Evolutionary conservation across 2,113 vertebrate genomes (phyloP), one percentile per base, ranked within the genome.

Genomic region (Gadus macrocephalus): DNA sequence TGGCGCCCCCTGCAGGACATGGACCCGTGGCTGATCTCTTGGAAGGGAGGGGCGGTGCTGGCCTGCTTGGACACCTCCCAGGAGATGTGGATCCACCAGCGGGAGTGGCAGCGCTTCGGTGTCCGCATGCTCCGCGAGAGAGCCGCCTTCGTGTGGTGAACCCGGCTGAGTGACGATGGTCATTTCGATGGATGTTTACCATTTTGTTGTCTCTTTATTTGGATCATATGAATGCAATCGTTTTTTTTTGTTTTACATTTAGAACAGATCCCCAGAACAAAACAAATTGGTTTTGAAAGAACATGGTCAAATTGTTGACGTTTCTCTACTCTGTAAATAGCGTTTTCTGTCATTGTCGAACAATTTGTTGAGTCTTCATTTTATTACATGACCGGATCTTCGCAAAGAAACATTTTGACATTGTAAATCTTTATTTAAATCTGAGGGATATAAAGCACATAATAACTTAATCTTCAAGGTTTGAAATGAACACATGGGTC

Each of bases 1-100:
- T 49, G 42, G 42, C 12, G 60, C 5, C 4, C 27, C 0, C 5
- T 42, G 0, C 69, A 99, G 97, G 97, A 99, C 81, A 95, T 96
- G 96, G 96, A 99, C 77, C 94, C 97, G 2, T 91, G 93, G 25
- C 85, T 98, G 64, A 96, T 96, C 35, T 94, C 95, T 0, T 99
- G 97, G 97, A 99, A 98, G 79, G 97, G 97, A 3, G 97, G 96
- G 0, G 95, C 96, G 0, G 96, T 98, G 76, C 71, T 99, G 79
- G 96, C 97, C 0, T 99, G 97, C 75, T 85, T 98, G 53, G 97
- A 99, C 78, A 99, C 97, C 7, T 97, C 97, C 0, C 97, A 98
- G 85, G 97, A 99, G 75, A 93, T 99, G 35, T 99, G 97, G 97
- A 94, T 98, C 20, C 95, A 99, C 62, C 97, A 95, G 86, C 90